These are phyloP conservation scores for Adoxophyes honmai DNA, from an alignment of 1,140 invertebrate species.

Conservation along the genomic window DNA sequence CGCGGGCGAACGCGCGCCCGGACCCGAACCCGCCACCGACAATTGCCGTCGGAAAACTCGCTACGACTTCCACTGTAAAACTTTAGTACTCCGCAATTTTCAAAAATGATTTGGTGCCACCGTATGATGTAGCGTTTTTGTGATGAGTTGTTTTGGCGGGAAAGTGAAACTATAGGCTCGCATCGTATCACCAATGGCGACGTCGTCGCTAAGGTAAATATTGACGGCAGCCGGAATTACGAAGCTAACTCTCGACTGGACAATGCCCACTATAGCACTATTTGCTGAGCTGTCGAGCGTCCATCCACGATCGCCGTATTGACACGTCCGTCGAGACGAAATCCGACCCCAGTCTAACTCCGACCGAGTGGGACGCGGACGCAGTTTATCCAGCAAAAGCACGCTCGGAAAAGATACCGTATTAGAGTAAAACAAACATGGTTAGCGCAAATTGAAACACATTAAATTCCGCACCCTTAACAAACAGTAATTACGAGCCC, in stretches of 20 bases:
- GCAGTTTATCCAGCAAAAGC: too few relatives aligned
- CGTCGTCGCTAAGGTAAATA: conserved; percentile 56
- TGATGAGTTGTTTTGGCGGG: conserved; percentile 46
- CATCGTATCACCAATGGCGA: conserved; percentile 35
- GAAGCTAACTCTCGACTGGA: conserved; percentile 25
- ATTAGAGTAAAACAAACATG: conserved; percentile 17
- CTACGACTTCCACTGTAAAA: conserved; percentile 21
- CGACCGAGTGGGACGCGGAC: background rate
- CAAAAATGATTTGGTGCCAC: conserved; percentile 27
- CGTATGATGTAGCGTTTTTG: conserved; percentile 33
- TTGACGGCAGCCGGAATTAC: conserved; percentile 31
- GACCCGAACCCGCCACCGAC: conserved; percentile 17
- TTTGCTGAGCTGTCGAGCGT: conserved; percentile 40
- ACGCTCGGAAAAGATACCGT: too few relatives aligned
- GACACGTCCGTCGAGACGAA: conserved; percentile 7
- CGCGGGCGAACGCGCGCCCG: conserved; percentile 31
- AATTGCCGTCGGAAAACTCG: conserved; percentile 19
- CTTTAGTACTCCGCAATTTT: conserved; percentile 7
- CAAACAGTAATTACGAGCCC: conserved; percentile 19
- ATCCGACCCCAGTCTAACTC: background rate
- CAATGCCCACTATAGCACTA: conserved; percentile 34
- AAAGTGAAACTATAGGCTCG: conserved; percentile 23
- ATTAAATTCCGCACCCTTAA: conserved; percentile 22
- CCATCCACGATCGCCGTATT: conserved; percentile 24
- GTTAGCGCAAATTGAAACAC: conserved; percentile 18